Evolutionary conservation across 2,113 vertebrate species (phyloP), one percentile per base, ranked within the genome.

Genomic region (Mohoua ochrocephala): DNA sequence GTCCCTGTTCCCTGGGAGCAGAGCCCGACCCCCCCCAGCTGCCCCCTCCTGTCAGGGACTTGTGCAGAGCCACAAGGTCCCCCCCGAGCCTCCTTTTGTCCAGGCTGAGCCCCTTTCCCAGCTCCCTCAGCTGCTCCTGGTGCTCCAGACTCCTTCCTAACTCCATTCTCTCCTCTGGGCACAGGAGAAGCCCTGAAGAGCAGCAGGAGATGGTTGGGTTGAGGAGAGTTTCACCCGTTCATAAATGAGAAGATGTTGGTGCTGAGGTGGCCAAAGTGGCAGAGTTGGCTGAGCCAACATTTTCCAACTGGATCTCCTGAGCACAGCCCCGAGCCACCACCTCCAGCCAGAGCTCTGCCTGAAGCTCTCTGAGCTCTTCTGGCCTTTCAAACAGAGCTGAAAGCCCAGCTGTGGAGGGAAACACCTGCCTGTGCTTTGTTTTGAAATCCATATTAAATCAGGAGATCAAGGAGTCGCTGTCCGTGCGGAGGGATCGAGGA

Each of bases 391-490:
- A 35, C 18, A 23, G 49, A 88, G 82, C 64, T 70, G 52, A 71
- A 69, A 85, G 57, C 54, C 61, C 79, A 50, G 10, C 30, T 37
- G 71, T 7, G 4, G 52, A 56, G 85, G 79, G 79, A 22, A 82
- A 45, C 83, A 93, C 89, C 74, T 80, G 81, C 95, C 68, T 80
- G 69, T 81, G 87, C 78, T 96, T 83, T 95, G 33, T 74, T 85
- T 76, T 96, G 87, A 94, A 93, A 60, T 65, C 76, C 81, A 0
- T 68, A 68, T 89, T 92, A 83, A 93, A 93, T 84, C 92, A 73
- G 45, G 79, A 97, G 97, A 97, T 97, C 91, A 97, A 94, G 94
- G 96, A 89, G 71, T 90, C 75, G 59, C 81, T 97, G 76, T 96
- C 88, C 90, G 61, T 61, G 84, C 81, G 84, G 95, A 75, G 78